phyloP scores from a whole-genome alignment of 2,113 vertebrate genomes.

The Syrmaticus mikado region DNA sequence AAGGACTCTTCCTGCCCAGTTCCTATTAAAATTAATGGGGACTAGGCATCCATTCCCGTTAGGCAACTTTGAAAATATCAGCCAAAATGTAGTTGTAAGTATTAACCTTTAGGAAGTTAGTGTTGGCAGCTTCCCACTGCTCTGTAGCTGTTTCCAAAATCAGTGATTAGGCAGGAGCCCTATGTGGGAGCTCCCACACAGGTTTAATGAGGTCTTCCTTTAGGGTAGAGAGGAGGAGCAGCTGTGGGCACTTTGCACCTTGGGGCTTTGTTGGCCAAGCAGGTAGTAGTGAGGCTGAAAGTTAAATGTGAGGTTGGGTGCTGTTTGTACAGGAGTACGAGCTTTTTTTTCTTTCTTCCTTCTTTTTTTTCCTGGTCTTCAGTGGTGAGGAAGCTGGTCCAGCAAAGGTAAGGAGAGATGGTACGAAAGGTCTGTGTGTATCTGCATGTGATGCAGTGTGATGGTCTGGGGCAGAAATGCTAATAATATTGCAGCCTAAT shows the following conservation, averaged over 20 bases:
- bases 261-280: background rate
- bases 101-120: conserved; percentile 69
- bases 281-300: rapidly evolving
- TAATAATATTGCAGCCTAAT: background rate
- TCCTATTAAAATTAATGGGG: conserved; percentile 64
- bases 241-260: background rate
- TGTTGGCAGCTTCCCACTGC: conserved; percentile 55
- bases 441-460: background rate
- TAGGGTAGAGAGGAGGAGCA: background rate
- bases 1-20: conserved; percentile 34
- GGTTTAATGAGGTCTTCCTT: background rate
- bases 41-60: conserved; percentile 36
- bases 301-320: background rate
- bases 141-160: background rate
- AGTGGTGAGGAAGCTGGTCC: background rate
- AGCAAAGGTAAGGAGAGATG: background rate
- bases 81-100: conserved; percentile 55
- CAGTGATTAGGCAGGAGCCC: background rate
- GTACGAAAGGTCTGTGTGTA: background rate
- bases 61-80: conserved; percentile 65
- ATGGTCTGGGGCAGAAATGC: background rate
- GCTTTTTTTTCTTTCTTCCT: too few relatives aligned
- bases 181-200: background rate
- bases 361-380: background rate
- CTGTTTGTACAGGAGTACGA: background rate